Evolutionary conservation across 2,797 vertebrate genomes (phyloP).

Genomic region (Kryptolebias ocellatus): DNA sequence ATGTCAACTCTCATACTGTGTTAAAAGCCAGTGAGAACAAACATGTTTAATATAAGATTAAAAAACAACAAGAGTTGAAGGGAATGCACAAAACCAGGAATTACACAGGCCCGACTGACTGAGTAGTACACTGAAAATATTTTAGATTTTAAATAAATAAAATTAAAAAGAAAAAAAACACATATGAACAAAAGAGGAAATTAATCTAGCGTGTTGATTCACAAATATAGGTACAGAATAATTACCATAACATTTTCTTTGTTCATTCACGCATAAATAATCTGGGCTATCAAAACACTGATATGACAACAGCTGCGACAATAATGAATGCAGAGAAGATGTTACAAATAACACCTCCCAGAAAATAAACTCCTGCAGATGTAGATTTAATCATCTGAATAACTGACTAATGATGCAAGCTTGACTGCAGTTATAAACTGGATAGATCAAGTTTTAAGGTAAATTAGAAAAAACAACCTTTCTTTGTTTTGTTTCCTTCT

Average conservation of each 20-base stretch:
- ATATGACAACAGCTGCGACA: conserved; percentile 37
- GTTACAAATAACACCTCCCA: conserved; percentile 30
- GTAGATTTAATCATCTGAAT: conserved; percentile 52
- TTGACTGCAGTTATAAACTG: not conserved
- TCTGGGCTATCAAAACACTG: conserved; percentile 54
- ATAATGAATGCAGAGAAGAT: conserved; percentile 35
- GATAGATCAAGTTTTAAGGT: conserved; percentile 15
- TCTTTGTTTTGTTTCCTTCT: conserved; percentile 1
- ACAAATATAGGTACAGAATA: conserved; percentile 1
- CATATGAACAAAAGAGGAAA: not conserved
- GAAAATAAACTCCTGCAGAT: conserved; percentile 29
- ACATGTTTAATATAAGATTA: too few relatives aligned
- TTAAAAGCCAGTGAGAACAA: too few relatives aligned
- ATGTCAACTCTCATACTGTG: too few relatives aligned
- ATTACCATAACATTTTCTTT: conserved; percentile 44
- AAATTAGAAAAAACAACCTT: conserved; percentile 1
- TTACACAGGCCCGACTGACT: too few relatives aligned
- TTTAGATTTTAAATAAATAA: too few relatives aligned
- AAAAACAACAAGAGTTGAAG: too few relatives aligned
- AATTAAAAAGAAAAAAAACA: not conserved
- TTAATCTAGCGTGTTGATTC: not conserved
- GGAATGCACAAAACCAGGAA: not conserved
- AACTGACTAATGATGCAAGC: conserved; percentile 37
- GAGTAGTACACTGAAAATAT: too few relatives aligned
- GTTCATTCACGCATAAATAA: conserved; percentile 56